phyloP scores from a whole-genome alignment of 92 coral and sea anemone genomes.

The Ricordea florida region DNA sequence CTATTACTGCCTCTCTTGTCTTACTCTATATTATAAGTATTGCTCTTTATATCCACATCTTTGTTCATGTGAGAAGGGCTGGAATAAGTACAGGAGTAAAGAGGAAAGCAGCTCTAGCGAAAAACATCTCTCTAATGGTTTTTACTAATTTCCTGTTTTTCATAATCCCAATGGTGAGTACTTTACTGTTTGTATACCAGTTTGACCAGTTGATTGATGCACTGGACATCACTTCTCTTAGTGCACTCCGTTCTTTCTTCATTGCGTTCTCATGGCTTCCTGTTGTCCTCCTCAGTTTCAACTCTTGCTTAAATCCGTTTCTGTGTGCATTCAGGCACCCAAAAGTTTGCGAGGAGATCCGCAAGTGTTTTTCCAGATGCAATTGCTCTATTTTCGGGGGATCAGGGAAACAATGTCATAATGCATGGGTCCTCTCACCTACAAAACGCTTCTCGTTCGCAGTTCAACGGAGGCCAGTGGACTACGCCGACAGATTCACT shows the following conservation, averaged over 20 bases:
- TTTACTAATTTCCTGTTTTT: slow-evolving; percentile 57
- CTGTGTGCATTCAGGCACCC: slow-evolving; percentile 75
- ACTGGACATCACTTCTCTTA: slow-evolving; percentile 16
- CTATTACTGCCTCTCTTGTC: slow-evolving; percentile 38
- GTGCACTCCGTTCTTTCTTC: slow-evolving; percentile 15
- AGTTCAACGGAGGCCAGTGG: not conserved
- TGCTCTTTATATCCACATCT: slow-evolving; percentile 55
- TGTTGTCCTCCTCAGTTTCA: slow-evolving; percentile 43
- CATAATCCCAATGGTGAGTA: slow-evolving; percentile 48
- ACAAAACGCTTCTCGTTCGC: not conserved
- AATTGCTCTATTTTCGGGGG: not conserved
- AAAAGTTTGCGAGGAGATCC: slow-evolving; percentile 19
- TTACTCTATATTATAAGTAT: slow-evolving; percentile 31
- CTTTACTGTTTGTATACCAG: slow-evolving; percentile 52
- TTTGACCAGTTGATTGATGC: not conserved
- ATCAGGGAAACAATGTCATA: not conserved
- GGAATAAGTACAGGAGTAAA: slow-evolving; percentile 50
- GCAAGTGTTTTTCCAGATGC: not conserved
- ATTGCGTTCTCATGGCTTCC: slow-evolving; percentile 67
- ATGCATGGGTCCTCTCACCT: not conserved
- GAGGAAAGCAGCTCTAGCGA: slow-evolving; percentile 63
- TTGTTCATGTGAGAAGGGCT: slow-evolving; percentile 23
- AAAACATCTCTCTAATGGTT: slow-evolving; percentile 55
- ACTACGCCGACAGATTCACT: too few relatives aligned
- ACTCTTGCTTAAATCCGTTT: slow-evolving; percentile 73